phyloP scores from a whole-genome alignment of 1,140 invertebrate genomes.

The Zaprionus davidi region DNA sequence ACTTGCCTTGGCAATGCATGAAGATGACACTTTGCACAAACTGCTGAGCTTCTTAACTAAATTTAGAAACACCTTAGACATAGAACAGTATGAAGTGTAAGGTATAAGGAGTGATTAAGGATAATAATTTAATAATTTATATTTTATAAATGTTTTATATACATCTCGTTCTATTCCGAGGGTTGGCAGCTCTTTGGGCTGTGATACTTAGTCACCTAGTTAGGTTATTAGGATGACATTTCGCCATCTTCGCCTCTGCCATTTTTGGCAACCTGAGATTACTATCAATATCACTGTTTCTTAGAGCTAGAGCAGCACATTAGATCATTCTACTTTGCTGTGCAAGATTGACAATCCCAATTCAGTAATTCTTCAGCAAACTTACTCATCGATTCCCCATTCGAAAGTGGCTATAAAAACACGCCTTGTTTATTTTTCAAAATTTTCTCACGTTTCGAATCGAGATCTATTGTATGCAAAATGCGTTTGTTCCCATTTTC shows the following conservation, averaged over 20 bases:
- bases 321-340: background rate
- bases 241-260: no score
- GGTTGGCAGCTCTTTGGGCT: no score
- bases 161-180: no score
- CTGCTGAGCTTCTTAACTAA: background rate
- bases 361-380: background rate
- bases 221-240: no score
- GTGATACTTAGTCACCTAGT: no score
- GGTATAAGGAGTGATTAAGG: no score
- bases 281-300: no score
- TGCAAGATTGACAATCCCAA: background rate
- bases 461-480: slow-evolving; percentile 17
- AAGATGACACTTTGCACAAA: background rate
- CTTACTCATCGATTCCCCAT: background rate
- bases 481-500: background rate
- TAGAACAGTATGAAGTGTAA: no score
- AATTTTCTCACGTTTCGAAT: slow-evolving; percentile 4
- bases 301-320: background rate
- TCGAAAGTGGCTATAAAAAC: background rate
- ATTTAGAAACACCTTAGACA: background rate
- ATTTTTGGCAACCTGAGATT: no score
- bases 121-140: no score
- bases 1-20: background rate
- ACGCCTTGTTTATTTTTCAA: background rate
- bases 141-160: no score